phyloP scores from a whole-genome alignment of 64 coral and sea anemone genomes.

The Actinia equina region DNA sequence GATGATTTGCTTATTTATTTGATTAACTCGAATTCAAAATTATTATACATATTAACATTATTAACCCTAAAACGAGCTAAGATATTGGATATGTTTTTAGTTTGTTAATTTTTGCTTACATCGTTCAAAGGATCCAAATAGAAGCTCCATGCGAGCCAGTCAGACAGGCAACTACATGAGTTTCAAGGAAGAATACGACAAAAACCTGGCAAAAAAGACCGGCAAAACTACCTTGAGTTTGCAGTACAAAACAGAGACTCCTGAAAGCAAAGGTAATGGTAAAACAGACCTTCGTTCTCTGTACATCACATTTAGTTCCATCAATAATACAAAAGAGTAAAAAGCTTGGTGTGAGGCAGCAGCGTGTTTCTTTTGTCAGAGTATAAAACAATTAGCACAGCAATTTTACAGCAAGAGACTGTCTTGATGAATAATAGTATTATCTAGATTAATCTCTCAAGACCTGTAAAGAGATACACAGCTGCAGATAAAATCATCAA shows the following conservation, averaged over 20 bases:
- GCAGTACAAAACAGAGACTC: conserved; percentile 1
- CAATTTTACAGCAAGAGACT: neutral
- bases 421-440: neutral
- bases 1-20: neutral
- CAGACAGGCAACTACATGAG: conserved; percentile 53
- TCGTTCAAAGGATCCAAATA: conserved; percentile 34
- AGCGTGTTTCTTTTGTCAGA: neutral
- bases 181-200: conserved; percentile 66
- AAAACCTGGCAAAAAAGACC: conserved; percentile 10
- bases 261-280: neutral
- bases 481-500: neutral
- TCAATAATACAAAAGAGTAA: too few species aligned
- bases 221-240: neutral
- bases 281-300: neutral
- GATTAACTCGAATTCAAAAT: neutral
- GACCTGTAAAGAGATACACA: neutral
- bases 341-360: too few species aligned
- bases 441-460: neutral
- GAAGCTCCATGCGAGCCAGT: conserved; percentile 38
- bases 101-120: neutral
- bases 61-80: neutral
- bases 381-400: conserved; percentile 3
- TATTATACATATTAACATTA: neutral
- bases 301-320: too few species aligned
- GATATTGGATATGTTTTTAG: neutral